Conservation (phyloP, 2,113 vertebrate genomes). For the Ptilorrhoa leucosticta region DNA sequence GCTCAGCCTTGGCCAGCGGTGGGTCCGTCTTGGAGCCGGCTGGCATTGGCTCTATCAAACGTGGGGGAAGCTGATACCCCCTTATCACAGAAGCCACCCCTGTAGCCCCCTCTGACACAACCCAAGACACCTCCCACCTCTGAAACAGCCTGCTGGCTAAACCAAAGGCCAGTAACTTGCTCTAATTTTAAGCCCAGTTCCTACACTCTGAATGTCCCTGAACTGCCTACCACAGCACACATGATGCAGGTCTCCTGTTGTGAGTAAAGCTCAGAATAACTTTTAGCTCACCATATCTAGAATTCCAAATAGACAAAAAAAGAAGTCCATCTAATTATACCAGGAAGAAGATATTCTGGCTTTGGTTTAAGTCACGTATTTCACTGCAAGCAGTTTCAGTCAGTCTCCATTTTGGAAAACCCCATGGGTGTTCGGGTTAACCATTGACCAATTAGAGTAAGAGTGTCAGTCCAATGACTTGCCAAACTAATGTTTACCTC, state of each 20-base stretch:
- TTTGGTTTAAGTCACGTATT: neutral
- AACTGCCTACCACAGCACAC: neutral
- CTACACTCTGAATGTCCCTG: neutral
- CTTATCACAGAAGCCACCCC: neutral
- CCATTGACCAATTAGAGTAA: neutral
- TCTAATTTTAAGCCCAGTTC: neutral
- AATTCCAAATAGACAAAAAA: neutral
- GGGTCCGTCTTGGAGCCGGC: neutral
- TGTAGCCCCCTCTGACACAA: neutral
- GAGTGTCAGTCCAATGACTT: neutral
- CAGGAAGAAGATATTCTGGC: neutral
- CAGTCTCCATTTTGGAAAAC: neutral
- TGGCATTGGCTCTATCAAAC: neutral
- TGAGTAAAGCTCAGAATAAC: neutral
- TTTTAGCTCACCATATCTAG: neutral
- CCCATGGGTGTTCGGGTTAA: neutral
- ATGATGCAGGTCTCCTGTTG: neutral
- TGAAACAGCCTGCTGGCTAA: neutral
- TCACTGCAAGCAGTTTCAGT: neutral
- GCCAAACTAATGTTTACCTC: neutral
- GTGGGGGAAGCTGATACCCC: neutral
- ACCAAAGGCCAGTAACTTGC: neutral
- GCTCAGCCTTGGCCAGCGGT: accelerated
- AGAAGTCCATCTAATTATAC: neutral
- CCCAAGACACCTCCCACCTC: neutral